Evolutionary conservation across 64 coral and sea anemone genomes (phyloP), one percentile per base, ranked within the genome.

Genomic region (Cladopsammia gracilis): DNA sequence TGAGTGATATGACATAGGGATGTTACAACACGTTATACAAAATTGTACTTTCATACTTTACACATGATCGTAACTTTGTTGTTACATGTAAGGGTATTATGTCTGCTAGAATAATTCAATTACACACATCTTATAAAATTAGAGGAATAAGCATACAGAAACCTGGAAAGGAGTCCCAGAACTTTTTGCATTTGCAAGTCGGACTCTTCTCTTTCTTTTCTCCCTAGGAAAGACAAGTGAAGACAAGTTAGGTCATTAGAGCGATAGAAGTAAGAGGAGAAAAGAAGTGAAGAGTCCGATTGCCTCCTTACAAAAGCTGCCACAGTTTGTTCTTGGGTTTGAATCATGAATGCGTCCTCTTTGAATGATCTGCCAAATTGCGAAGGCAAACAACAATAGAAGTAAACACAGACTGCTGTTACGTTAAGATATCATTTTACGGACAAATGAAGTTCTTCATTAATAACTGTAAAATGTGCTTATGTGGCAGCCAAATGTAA

Each of bases 211-310:
- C 62, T 67, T 67, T 84, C 61, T 84, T 84, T 84, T 84, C 80
- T 68, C 80, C 77, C 80, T 84, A 84, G 80, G 62, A 84, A 66
- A 84, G 80, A 84, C 80, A 84, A 84, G 60, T 68, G 80, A 84
- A 50, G 62, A 67, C 80, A 84, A 68, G 62, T 84, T 84, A 84
- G 49, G 80, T 67, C 48, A 9, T 48, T 3, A 84, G 62, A 84
- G 16, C 47, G 61, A 82, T 43, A 64, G 79, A 49, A 16, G 44
- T 34, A 67, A 67, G 58, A 84, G 80, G 80, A 84, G 80, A 84
- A 84, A 84, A 84, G 80, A 84, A 48, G 61, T 67, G 80, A 84
- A 84, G 80, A 84, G 80, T 84, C 80, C 80, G 80, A 84, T 62
- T 50, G 61, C 80, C 80, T 68, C 80, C 20, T 84, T 84, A 84